Conservation (phyloP, 2,888 invertebrate species). For the Hyposoter dolosus region DNA sequence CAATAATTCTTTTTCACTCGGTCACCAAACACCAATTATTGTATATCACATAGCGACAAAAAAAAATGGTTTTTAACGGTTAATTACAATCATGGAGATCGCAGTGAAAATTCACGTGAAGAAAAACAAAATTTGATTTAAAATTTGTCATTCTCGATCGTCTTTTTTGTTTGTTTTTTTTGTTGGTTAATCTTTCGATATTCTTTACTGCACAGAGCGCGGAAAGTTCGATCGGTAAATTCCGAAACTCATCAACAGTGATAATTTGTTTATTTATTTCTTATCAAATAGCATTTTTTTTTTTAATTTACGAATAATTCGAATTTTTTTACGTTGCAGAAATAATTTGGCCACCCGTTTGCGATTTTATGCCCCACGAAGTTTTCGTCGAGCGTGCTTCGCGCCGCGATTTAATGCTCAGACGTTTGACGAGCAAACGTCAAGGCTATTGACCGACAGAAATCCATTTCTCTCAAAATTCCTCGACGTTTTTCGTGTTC, state of each 20-base stretch:
- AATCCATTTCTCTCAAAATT: neutral
- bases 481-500: neutral
- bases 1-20: constrained; percentile 27
- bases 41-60: constrained; percentile 53
- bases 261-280: constrained; percentile 12
- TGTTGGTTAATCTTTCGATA: neutral
- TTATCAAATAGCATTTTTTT: neutral
- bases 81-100: neutral
- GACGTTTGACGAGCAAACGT: constrained; percentile 36
- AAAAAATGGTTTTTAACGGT: constrained; percentile 4
- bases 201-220: neutral
- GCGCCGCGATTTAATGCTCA: constrained; percentile 53
- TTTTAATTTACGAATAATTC: constrained; percentile 16
- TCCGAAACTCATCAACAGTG: constrained; percentile 3
- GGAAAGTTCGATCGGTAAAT: neutral
- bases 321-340: constrained; percentile 71
- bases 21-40: constrained; percentile 52
- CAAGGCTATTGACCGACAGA: constrained; percentile 7
- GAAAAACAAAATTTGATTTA: neutral
- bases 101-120: neutral
- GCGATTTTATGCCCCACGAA: constrained; percentile 72
- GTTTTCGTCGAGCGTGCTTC: constrained; percentile 65
- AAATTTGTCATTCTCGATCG: neutral
- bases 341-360: constrained; percentile 76
- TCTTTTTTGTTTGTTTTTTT: neutral